These are phyloP conservation scores for Cryptocephalus moraei DNA, from an alignment of 2,888 invertebrate species.

Conservation along the genomic window DNA sequence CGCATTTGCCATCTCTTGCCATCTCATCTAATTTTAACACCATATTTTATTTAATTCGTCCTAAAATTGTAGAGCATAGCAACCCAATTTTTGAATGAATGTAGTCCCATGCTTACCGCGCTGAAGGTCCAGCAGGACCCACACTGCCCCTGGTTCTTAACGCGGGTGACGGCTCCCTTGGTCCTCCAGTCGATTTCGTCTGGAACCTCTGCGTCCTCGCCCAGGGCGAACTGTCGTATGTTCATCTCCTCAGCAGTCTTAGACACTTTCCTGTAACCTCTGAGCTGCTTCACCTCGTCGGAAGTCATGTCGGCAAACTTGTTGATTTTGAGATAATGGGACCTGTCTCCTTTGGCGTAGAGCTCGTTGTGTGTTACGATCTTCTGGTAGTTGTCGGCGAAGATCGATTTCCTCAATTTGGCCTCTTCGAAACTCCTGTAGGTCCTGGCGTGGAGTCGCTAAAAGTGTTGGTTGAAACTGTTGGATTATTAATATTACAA, in stretches of 20 bases:
- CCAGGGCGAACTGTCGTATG: conserved; percentile 18
- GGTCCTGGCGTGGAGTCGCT: no score
- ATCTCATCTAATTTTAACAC: no score
- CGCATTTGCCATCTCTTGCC: no score
- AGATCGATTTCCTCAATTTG: conserved; percentile 28
- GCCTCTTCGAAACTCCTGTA: conserved; percentile 21
- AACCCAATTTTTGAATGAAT: no score
- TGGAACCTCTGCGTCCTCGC: conserved; percentile 31
- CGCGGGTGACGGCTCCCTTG: conserved; percentile 32
- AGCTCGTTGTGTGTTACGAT: conserved; percentile 30
- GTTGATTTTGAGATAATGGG: conserved; percentile 31
- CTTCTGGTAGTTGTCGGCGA: conserved; percentile 33
- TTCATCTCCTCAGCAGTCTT: no score
- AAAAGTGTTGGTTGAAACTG: no score
- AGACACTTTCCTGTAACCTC: conserved; percentile 28
- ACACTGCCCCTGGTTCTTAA: conserved; percentile 32
- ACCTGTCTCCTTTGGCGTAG: conserved; percentile 25
- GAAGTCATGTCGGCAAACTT: conserved; percentile 31
- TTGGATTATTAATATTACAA: no score
- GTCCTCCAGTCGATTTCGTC: conserved; percentile 33
- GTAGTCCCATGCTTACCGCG: conserved; percentile 26
- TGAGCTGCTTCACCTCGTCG: conserved; percentile 28
- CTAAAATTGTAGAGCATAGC: no score
- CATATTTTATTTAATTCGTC: no score
- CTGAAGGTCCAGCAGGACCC: conserved; percentile 36